Evolutionary conservation across 2,797 vertebrate genomes (phyloP).

Genomic region (Denticeps clupeoides): DNA sequence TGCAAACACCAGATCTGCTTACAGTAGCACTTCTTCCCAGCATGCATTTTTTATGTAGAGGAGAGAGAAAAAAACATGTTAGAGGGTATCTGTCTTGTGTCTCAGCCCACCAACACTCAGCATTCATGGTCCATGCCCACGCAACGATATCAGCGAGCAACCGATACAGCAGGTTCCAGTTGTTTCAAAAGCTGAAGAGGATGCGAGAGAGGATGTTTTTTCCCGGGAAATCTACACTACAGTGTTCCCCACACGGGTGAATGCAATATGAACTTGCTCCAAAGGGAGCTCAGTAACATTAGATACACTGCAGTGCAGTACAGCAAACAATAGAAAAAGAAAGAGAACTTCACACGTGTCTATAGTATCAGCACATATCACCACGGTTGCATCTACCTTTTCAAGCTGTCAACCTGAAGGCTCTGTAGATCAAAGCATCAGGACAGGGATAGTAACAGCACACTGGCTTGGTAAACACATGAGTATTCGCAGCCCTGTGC

Average conservation of each 20-base stretch:
- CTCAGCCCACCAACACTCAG: no score
- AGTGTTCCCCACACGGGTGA: background rate
- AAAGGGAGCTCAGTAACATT: slow-evolving; percentile 8
- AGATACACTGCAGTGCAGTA: background rate
- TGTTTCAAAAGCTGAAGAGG: no score
- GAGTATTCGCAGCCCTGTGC: slow-evolving; percentile 24
- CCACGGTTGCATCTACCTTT: slow-evolving; percentile 10
- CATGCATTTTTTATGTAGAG: no score
- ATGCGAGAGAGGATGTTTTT: no score
- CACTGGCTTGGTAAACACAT: slow-evolving; percentile 26
- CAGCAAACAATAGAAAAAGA: background rate
- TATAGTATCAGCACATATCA: slow-evolving; percentile 7
- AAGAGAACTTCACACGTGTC: slow-evolving; percentile 7
- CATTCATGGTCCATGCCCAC: no score
- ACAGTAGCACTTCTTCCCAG: no score
- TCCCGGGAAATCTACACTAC: no score
- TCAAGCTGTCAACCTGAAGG: slow-evolving; percentile 6
- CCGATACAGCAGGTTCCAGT: no score
- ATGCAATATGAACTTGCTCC: slow-evolving; percentile 14
- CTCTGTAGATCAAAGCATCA: slow-evolving; percentile 22
- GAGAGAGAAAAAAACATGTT: no score
- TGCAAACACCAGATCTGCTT: no score
- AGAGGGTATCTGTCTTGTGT: no score
- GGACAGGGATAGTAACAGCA: slow-evolving; percentile 14
- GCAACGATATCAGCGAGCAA: no score